Evolutionary conservation across 2,797 vertebrate genomes (phyloP).

Genomic region (Urophycis tenuis): DNA sequence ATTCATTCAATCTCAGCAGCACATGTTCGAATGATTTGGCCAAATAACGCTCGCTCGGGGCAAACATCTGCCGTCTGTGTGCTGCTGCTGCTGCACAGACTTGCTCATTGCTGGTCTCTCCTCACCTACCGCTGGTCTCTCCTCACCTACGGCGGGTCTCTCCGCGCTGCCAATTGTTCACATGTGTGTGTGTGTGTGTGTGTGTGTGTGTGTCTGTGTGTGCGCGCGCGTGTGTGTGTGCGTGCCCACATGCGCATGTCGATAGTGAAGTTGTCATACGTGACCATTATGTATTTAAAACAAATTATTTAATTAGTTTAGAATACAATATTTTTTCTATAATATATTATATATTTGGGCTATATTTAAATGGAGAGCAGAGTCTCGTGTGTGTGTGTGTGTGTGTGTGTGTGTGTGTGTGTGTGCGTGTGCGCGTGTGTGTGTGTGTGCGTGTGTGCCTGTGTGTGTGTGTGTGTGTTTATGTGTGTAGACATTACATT

Average conservation of each 20-base stretch:
- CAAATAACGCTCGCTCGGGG: slow-evolving; percentile 39
- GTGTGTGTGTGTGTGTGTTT: too few species aligned
- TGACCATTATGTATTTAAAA: background rate
- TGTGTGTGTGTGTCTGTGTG: slow-evolving; percentile 8
- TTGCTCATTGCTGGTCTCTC: background rate
- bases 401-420: too few species aligned
- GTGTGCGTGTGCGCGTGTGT: too few species aligned
- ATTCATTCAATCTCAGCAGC: slow-evolving; percentile 46
- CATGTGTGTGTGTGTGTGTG: slow-evolving; percentile 39
- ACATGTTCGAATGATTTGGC: slow-evolving; percentile 35
- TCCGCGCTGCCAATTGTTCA: background rate
- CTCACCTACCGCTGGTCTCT: background rate
- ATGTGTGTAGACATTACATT: too few species aligned
- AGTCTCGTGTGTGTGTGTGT: too few species aligned
- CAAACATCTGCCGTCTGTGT: slow-evolving; percentile 10
- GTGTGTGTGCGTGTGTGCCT: too few species aligned
- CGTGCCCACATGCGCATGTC: background rate
- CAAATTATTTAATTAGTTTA: background rate
- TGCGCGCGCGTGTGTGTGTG: slow-evolving; percentile 12
- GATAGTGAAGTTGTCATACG: background rate
- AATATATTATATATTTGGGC: background rate
- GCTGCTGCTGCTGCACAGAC: background rate
- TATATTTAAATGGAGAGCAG: too few species aligned
- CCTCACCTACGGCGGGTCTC: too few species aligned
- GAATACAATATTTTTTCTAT: background rate